Evolutionary conservation across 2,888 invertebrate genomes (phyloP).

Genomic region (Melanostoma scalare): DNA sequence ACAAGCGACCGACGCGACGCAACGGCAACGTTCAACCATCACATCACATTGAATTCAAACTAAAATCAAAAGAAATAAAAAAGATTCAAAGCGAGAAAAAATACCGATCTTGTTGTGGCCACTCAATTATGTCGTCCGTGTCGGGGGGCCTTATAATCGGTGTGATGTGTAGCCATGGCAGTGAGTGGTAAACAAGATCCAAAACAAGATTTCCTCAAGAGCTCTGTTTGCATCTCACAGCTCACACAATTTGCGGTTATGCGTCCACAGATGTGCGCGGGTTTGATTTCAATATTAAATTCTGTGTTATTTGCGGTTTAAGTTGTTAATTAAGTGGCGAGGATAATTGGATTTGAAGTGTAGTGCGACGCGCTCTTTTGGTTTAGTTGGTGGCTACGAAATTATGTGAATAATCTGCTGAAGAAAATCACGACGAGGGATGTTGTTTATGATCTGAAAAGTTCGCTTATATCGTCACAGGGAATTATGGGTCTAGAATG

Average conservation of each 20-base stretch:
- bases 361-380: conserved; percentile 32
- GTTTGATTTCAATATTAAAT: conserved; percentile 71
- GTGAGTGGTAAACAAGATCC: conserved; percentile 17
- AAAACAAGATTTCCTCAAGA: background rate
- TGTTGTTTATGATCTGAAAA: too few species aligned
- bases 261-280: conserved; percentile 63
- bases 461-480: too few species aligned
- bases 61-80: background rate
- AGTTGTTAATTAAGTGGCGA: conserved; percentile 71
- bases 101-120: conserved; percentile 59
- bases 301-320: conserved; percentile 72
- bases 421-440: too few species aligned
- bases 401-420: too few species aligned
- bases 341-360: conserved; percentile 63
- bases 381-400: background rate
- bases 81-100: conserved; percentile 12
- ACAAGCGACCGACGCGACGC: conserved; percentile 5
- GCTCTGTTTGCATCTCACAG: conserved; percentile 58
- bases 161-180: conserved; percentile 30
- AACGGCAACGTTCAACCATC: conserved; percentile 29
- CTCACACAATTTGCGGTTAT: conserved; percentile 63
- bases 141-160: conserved; percentile 35
- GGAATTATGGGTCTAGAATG: too few species aligned
- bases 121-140: conserved; percentile 68
- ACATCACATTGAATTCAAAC: conserved; percentile 32